phyloP scores from a whole-genome alignment of 2,797 vertebrate genomes.

The Coccyzus lansbergi region DNA sequence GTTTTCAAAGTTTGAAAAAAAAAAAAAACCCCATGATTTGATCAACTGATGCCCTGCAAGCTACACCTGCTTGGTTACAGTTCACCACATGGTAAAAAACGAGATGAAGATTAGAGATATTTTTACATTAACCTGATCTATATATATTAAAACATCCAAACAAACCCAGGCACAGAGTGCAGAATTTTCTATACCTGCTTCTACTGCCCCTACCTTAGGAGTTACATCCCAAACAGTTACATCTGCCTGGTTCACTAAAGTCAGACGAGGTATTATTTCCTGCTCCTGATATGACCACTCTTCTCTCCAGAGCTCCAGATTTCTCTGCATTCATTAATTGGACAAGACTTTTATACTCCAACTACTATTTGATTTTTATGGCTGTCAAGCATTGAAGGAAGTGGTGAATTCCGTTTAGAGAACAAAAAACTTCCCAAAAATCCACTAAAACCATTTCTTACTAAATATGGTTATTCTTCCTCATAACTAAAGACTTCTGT shows the following conservation, averaged over 20 bases:
- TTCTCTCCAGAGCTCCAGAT: not conserved
- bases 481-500: not conserved
- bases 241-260: not conserved
- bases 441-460: not conserved
- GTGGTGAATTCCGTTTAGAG: not conserved
- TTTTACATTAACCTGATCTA: not conserved
- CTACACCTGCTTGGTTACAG: not conserved
- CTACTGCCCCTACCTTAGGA: not conserved
- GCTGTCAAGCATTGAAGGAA: not conserved
- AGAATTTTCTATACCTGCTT: not conserved
- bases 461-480: not conserved
- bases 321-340: not conserved
- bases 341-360: not conserved
- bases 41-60: not conserved
- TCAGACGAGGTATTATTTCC: not conserved
- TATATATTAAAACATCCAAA: not conserved
- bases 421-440: not conserved
- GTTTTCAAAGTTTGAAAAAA: not conserved
- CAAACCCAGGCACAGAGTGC: not conserved
- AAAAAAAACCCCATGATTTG: not conserved
- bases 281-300: not conserved
- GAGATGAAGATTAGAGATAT: not conserved
- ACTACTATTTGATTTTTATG: not conserved
- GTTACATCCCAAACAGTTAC: not conserved
- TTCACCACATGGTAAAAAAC: not conserved